Percentiles rank a stretch among this genome's conserved stretches.
These are phyloP conservation scores for Chaetura pelagica DNA, from an alignment of 2,113 vertebrate genomes.

Conservation along the genomic window DNA sequence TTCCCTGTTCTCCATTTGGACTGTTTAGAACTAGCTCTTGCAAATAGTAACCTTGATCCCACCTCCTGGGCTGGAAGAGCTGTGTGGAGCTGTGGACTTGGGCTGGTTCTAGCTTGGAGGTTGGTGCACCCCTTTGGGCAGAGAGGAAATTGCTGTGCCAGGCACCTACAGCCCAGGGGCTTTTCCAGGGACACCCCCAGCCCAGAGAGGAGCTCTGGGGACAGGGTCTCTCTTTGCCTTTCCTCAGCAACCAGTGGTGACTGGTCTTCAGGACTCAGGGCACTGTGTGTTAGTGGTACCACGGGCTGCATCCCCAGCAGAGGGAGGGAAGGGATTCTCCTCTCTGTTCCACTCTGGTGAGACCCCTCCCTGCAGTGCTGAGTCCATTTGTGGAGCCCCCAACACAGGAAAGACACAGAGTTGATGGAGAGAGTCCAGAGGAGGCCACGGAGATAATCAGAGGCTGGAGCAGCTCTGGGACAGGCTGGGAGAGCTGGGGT, in stretches of 20 bases:
- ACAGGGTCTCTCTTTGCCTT: not conserved
- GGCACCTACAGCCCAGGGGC: not conserved
- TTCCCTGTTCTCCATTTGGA: not conserved
- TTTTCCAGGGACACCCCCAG: not conserved
- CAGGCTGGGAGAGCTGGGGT: too few relatives aligned
- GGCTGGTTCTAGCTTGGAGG: not conserved
- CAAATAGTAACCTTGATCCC: not conserved
- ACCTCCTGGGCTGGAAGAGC: not conserved
- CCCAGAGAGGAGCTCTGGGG: fast-evolving
- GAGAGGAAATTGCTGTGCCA: not conserved
- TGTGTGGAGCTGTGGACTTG: not conserved
- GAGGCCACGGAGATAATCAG: too few relatives aligned
- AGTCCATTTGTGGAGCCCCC: too few relatives aligned
- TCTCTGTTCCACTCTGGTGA: too few relatives aligned
- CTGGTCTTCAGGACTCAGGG: not conserved
- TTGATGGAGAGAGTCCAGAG: too few relatives aligned
- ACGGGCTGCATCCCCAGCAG: too few relatives aligned
- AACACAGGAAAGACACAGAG: too few relatives aligned
- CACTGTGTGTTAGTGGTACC: not conserved
- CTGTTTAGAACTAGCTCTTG: not conserved
- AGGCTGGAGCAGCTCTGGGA: too few relatives aligned
- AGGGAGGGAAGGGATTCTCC: too few relatives aligned
- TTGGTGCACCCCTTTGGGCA: fast-evolving
- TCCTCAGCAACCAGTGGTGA: not conserved
- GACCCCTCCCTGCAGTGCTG: too few relatives aligned